These are phyloP conservation scores for Corella eumyota DNA, from an alignment of 23 tunicate species.

Conservation along the genomic window DNA sequence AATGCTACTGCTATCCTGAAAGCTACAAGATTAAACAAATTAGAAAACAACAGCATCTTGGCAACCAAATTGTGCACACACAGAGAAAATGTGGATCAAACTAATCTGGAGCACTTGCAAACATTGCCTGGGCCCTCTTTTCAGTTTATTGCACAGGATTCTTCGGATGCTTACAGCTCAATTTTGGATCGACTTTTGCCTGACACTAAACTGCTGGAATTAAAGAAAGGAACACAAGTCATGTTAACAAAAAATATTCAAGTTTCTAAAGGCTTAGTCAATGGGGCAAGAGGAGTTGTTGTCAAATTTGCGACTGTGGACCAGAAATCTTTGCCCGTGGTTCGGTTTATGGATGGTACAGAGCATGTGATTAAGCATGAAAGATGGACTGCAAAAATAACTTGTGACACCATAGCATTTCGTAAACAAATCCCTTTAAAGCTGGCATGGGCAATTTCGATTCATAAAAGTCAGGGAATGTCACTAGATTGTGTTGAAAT, in stretches of 20 bases:
- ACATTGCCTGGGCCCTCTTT: slow-evolving; percentile 26
- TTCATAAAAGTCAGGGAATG: slow-evolving; percentile 98
- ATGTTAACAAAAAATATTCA: slow-evolving; percentile 89
- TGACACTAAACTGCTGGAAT: slow-evolving; percentile 27
- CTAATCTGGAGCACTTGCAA: slow-evolving; percentile 39
- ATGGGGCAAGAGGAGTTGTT: slow-evolving; percentile 92
- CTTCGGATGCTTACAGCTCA: slow-evolving; percentile 17
- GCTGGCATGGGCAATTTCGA: slow-evolving; percentile 96
- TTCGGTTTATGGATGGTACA: slow-evolving; percentile 46
- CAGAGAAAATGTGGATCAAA: slow-evolving; percentile 63
- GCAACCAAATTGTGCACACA: slow-evolving; percentile 93
- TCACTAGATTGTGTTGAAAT: slow-evolving; percentile 91
- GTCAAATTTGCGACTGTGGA: slow-evolving; percentile 34
- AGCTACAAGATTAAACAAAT: slow-evolving; percentile 33
- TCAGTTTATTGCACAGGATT: slow-evolving; percentile 42
- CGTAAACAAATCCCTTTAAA: slow-evolving; percentile 85
- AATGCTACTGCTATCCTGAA: slow-evolving; percentile 28
- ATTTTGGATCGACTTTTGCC: slow-evolving; percentile 59
- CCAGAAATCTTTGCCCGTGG: slow-evolving; percentile 33
- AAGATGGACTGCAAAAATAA: slow-evolving; percentile 52
- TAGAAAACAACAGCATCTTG: slow-evolving; percentile 36
- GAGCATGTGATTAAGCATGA: slow-evolving; percentile 29
- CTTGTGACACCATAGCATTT: slow-evolving; percentile 28
- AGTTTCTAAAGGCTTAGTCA: slow-evolving; percentile 67
- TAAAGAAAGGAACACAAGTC: slow-evolving; percentile 89